phyloP scores from a whole-genome alignment of 2,797 vertebrate genomes.

The Cossypha niveicapilla region DNA sequence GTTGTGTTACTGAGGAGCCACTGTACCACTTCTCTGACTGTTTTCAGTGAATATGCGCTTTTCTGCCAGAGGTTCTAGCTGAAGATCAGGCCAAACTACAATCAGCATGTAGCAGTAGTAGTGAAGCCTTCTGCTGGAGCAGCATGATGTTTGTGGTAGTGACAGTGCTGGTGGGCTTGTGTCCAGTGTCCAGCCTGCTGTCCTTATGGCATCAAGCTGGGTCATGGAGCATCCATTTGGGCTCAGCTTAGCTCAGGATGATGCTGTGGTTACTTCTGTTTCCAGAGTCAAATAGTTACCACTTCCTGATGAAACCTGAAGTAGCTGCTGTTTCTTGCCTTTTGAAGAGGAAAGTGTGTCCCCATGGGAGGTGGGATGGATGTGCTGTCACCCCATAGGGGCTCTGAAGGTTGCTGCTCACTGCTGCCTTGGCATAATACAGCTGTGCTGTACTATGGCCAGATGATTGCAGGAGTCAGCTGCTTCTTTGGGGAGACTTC shows the following conservation, averaged over 20 bases:
- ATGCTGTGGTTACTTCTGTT: not conserved
- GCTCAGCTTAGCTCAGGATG: not conserved
- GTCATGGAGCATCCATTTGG: not conserved
- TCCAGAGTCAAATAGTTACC: not conserved
- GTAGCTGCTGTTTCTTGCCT: not conserved
- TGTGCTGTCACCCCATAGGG: rapidly evolving
- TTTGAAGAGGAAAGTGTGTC: not conserved
- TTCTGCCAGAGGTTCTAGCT: not conserved
- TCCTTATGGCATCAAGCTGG: rapidly evolving
- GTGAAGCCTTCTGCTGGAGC: not conserved
- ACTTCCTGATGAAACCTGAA: not conserved
- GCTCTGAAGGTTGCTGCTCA: not conserved
- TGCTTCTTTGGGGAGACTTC: not conserved
- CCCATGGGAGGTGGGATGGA: rapidly evolving
- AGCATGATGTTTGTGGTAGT: not conserved
- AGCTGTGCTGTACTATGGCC: not conserved
- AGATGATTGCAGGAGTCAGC: not conserved
- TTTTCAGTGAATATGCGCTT: not conserved
- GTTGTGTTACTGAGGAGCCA: not conserved
- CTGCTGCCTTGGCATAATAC: not conserved
- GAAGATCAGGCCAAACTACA: not conserved
- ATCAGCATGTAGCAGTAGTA: not conserved
- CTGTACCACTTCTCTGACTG: not conserved
- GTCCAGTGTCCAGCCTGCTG: rapidly evolving
- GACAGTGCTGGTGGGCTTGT: not conserved